Conservation (phyloP, 2,888 invertebrate genomes). For the Drosophila koepferae region DNA sequence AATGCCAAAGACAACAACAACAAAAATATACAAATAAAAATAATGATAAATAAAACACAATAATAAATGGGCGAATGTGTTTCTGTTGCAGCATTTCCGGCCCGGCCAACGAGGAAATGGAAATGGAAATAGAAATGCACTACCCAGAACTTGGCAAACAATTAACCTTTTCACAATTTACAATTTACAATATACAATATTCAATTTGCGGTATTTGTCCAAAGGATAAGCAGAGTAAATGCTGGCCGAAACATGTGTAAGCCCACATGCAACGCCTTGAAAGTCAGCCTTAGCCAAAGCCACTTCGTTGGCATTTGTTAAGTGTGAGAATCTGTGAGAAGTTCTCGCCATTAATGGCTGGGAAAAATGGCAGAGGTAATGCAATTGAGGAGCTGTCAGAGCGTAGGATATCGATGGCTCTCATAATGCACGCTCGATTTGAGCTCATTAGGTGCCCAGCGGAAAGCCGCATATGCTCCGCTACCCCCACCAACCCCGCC, state of each 20-base stretch:
- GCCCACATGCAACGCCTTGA: constrained; percentile 61
- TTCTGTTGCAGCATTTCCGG: constrained; percentile 59
- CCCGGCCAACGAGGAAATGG: constrained; percentile 57
- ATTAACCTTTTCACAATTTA: constrained; percentile 46
- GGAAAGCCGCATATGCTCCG: neutral
- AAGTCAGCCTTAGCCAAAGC: constrained; percentile 29
- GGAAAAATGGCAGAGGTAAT: constrained; percentile 58
- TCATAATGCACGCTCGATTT: constrained; percentile 75
- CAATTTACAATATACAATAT: constrained; percentile 11
- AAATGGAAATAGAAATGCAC: constrained; percentile 57
- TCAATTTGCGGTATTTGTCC: constrained; percentile 48
- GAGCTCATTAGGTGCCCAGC: constrained; percentile 66
- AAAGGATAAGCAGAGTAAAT: constrained; percentile 49
- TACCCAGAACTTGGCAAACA: constrained; percentile 41
- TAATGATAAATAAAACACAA: constrained; percentile 42
- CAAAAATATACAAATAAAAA: constrained; percentile 14
- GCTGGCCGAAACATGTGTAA: constrained; percentile 66
- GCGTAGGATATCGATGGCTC: constrained; percentile 77
- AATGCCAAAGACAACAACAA: constrained; percentile 24
- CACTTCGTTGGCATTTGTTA: constrained; percentile 4
- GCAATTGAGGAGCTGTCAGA: constrained; percentile 78
- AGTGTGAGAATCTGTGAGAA: constrained; percentile 70
- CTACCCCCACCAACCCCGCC: constrained; percentile 9
- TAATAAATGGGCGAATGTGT: constrained; percentile 41
- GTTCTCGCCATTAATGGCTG: constrained; percentile 52